These are phyloP conservation scores for Acipenser oxyrinchus DNA, from an alignment of 2,797 vertebrate genomes.

Conservation along the genomic window DNA sequence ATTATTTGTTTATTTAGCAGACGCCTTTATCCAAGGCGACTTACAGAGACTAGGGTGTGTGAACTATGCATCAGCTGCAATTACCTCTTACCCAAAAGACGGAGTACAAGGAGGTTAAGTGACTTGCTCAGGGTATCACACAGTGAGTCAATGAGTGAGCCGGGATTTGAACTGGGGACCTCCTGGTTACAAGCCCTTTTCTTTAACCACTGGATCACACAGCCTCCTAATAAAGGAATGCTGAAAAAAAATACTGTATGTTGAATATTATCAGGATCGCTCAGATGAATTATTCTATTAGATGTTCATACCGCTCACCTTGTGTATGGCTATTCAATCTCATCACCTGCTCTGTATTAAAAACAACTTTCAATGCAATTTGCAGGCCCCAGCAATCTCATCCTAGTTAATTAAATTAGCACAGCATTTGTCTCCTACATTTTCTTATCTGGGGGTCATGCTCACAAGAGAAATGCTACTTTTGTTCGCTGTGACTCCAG, in stretches of 20 bases:
- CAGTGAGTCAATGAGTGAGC: too few relatives aligned
- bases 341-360: conserved; percentile 66
- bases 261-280: conserved; percentile 34
- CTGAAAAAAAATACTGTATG: conserved; percentile 44
- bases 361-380: conserved; percentile 55
- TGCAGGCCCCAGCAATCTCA: conserved; percentile 58
- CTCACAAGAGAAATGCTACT: conserved; percentile 60
- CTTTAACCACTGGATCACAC: too few relatives aligned
- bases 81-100: too few relatives aligned
- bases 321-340: conserved; percentile 64
- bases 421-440: conserved; percentile 64
- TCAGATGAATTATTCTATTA: conserved; percentile 44
- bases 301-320: conserved; percentile 55
- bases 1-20: too few relatives aligned
- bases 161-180: too few relatives aligned
- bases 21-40: too few relatives aligned
- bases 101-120: too few relatives aligned
- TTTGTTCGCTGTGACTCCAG: conserved; percentile 56
- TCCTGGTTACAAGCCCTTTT: too few relatives aligned
- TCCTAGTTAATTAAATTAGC: conserved; percentile 75
- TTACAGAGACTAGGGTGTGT: too few relatives aligned
- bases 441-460: conserved; percentile 64
- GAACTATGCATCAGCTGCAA: too few relatives aligned
- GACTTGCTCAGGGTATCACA: too few relatives aligned
- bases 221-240: conserved; percentile 38